Conservation (phyloP, 2,888 invertebrate species). For the Aporophyla nigra region DNA sequence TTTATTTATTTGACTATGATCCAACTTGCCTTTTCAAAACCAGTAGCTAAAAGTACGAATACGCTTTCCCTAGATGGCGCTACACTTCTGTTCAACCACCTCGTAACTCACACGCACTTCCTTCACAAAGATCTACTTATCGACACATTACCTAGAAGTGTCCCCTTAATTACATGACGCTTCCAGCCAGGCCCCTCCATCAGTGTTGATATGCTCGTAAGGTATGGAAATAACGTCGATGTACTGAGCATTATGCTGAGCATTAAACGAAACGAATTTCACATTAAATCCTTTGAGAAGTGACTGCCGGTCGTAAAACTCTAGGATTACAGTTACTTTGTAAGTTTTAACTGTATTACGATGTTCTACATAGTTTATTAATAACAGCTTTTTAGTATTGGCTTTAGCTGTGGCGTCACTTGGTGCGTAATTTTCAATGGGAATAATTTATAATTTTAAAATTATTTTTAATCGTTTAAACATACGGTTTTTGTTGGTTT, state of each 20-base stretch:
- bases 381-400: slow-evolving; percentile 35
- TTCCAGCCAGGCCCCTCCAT: slow-evolving; percentile 22
- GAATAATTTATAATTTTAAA: background rate
- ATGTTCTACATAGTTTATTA: slow-evolving; percentile 51
- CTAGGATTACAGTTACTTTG: slow-evolving; percentile 68
- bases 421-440: background rate
- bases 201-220: slow-evolving; percentile 41
- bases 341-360: slow-evolving; percentile 65
- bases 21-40: background rate
- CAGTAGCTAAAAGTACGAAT: background rate
- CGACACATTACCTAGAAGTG: slow-evolving; percentile 34
- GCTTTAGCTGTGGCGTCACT: background rate
- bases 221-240: slow-evolving; percentile 68
- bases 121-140: slow-evolving; percentile 27
- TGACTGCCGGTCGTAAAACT: slow-evolving; percentile 72
- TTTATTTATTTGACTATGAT: too few species aligned
- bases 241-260: slow-evolving; percentile 69
- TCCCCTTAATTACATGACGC: slow-evolving; percentile 19
- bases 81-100: background rate
- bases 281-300: slow-evolving; percentile 70
- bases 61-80: background rate
- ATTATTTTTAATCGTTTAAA: too few species aligned
- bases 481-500: too few species aligned
- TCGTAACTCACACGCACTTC: slow-evolving; percentile 4
- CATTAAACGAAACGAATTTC: slow-evolving; percentile 71